Evolutionary conservation across 2,888 invertebrate species (phyloP), one percentile per base, ranked within the genome.

Genomic region (Brassicogethes aeneus): DNA sequence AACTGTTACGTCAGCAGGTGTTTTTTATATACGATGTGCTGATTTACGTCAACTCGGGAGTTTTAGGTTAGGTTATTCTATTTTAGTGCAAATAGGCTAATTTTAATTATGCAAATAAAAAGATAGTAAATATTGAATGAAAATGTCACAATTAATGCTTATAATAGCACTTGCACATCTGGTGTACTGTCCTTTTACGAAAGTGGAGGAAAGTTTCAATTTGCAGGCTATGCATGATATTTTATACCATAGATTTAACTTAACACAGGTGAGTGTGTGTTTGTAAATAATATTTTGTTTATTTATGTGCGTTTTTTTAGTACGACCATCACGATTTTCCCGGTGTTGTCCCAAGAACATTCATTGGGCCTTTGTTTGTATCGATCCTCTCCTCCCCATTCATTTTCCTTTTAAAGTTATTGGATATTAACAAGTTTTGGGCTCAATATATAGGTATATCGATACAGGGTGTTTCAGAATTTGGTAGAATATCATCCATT

Each of bases 131-230:
- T 40, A 34, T 17, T 30, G 33, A 33, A 17, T 30, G 17, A 65
- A 63, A 56, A 86, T 88, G 85, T 82, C 82, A 65, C 76, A 82
- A 60, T 70, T 87, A 65, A 69, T 87, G 56, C 77, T 84, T 64
- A 69, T 86, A 52, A 75, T 86, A 55, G 85, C 87, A 44, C 76
- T 80, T 54, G 77, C 85, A 54, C 89, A 92, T 67, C 71, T 95
- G 43, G 66, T 91, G 47, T 76, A 87, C 56, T 93, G 94, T 61
- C 97, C 97, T 39, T 96, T 85, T 65, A 96, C 95, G 2, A 97
- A 99, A 82, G 99, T 99, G 37, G 99, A 99, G 71, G 99, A 99
- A 73, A 97, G 96, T 70, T 99, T 99, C 68, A 97, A 96, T 72
- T 74, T 96, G 43, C 99, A 99, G 73, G 97, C 99, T 15, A 86